Evolutionary conservation across 2,888 invertebrate genomes (phyloP).

Genomic region (Napeogenes sylphis): DNA sequence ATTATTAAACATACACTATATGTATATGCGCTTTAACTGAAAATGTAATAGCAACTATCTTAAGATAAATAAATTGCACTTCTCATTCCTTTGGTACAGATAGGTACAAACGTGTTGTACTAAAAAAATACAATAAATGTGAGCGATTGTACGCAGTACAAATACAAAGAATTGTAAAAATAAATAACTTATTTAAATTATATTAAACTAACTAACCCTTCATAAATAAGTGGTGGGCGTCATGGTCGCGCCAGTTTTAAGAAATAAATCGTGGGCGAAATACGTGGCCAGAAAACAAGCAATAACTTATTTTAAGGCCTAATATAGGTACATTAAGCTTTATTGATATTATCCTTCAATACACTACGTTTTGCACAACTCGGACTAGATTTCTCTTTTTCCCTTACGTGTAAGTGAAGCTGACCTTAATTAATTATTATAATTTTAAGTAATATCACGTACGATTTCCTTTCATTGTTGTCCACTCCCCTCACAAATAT

Average conservation of each 20-base stretch:
- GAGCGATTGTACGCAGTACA: slow-evolving; percentile 14
- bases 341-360: slow-evolving; percentile 27
- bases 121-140: slow-evolving; percentile 16
- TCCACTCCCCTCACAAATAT: slow-evolving; percentile 27
- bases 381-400: slow-evolving; percentile 54
- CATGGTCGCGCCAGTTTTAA: neutral
- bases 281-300: slow-evolving; percentile 24
- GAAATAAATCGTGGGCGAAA: slow-evolving; percentile 13
- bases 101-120: slow-evolving; percentile 25
- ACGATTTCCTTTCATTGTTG: slow-evolving; percentile 43
- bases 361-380: slow-evolving; percentile 48
- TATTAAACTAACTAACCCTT: slow-evolving; percentile 19
- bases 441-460: slow-evolving; percentile 69
- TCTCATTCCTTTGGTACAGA: slow-evolving; percentile 29
- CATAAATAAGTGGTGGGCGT: slow-evolving; percentile 8
- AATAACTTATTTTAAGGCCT: slow-evolving; percentile 22
- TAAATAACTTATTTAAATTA: slow-evolving; percentile 24
- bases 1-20: neutral
- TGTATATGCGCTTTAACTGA: neutral
- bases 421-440: slow-evolving; percentile 44
- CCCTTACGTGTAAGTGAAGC: slow-evolving; percentile 47
- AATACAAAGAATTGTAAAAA: slow-evolving; percentile 19
- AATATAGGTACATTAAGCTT: slow-evolving; percentile 34
- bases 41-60: slow-evolving; percentile 8
- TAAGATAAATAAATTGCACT: slow-evolving; percentile 27